These are phyloP conservation scores for Megaceryle alcyon DNA, from an alignment of 2,797 vertebrate species.

Conservation along the genomic window DNA sequence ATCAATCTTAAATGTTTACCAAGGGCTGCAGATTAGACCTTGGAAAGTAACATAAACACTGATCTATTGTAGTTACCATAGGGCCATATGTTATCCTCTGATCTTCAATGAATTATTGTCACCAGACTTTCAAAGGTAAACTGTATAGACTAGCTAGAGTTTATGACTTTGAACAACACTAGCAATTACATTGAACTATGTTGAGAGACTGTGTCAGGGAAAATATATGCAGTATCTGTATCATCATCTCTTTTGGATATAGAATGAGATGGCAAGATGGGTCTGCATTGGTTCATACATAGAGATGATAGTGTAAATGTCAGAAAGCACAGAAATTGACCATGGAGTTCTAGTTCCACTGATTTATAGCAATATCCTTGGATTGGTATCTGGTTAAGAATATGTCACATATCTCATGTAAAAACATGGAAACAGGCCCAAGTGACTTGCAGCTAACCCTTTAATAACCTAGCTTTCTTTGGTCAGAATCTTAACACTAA, in stretches of 20 bases:
- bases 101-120: background rate
- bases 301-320: slow-evolving; percentile 21
- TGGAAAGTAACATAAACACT: background rate
- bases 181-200: background rate
- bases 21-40: background rate
- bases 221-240: background rate
- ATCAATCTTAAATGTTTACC: background rate
- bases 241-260: background rate
- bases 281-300: background rate
- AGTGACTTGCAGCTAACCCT: background rate
- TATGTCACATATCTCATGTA: background rate
- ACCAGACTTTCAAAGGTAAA: background rate
- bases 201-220: background rate
- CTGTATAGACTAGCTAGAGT: background rate
- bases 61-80: background rate
- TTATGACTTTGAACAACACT: background rate
- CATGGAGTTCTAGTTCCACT: background rate
- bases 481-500: background rate
- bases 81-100: background rate
- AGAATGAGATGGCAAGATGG: background rate
- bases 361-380: background rate
- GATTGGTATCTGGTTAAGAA: background rate
- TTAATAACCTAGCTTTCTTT: background rate
- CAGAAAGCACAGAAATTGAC: background rate
- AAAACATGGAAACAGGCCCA: background rate